These are phyloP conservation scores for Pundamilia nyererei DNA, from an alignment of 2,113 vertebrate species.

Conservation along the genomic window DNA sequence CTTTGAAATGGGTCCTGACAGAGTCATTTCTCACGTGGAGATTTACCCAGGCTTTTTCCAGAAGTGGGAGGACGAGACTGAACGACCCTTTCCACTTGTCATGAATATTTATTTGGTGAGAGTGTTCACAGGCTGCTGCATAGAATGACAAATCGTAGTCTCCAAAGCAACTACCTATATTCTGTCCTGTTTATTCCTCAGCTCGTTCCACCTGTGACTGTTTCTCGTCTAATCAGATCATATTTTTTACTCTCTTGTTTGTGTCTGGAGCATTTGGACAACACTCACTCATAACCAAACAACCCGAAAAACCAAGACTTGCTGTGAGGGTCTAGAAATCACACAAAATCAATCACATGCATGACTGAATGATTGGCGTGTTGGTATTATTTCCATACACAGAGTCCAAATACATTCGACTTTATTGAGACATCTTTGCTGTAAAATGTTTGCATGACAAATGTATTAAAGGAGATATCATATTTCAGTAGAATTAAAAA, in stretches of 20 bases:
- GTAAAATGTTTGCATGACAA: neutral
- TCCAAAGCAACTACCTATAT: constrained; percentile 41
- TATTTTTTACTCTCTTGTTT: neutral
- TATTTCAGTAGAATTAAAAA: neutral
- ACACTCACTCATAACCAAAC: neutral
- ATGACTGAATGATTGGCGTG: neutral
- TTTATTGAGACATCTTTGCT: neutral
- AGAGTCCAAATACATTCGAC: neutral
- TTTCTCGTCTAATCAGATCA: neutral
- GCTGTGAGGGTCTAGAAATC: neutral
- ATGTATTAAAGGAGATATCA: neutral
- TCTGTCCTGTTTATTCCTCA: constrained; percentile 22
- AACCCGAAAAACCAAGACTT: neutral
- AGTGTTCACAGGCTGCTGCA: constrained; percentile 38
- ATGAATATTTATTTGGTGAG: constrained; percentile 68
- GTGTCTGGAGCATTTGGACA: neutral
- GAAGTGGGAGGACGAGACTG: constrained; percentile 37
- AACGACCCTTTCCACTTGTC: constrained; percentile 49
- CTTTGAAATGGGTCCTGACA: constrained; percentile 65
- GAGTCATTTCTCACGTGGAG: constrained; percentile 65
- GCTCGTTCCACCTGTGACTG: constrained; percentile 3
- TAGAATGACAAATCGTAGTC: constrained; percentile 51
- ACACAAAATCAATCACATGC: neutral
- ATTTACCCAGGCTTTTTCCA: constrained; percentile 53
- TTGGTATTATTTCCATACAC: neutral